These are phyloP conservation scores for Nibea coibor DNA, from an alignment of 2,113 vertebrate genomes.

Conservation along the genomic window DNA sequence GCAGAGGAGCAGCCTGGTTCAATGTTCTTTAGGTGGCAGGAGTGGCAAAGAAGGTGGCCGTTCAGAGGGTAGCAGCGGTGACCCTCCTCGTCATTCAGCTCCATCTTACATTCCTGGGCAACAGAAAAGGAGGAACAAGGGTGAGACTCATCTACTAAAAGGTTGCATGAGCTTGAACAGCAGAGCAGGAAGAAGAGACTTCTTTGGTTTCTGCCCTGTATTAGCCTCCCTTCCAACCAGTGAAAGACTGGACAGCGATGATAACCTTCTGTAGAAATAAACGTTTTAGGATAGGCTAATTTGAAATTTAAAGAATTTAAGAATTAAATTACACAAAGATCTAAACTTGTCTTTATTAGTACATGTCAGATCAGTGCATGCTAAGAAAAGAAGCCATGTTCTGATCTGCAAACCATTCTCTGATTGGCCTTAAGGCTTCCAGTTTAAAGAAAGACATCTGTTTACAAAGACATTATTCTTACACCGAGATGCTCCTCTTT, in stretches of 20 bases:
- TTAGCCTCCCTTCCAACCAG: slow-evolving; percentile 4
- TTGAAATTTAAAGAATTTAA: too few species aligned
- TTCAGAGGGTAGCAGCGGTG: slow-evolving; percentile 96
- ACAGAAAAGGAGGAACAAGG: neutral
- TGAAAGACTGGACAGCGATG: neutral
- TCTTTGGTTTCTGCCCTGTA: neutral
- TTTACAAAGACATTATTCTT: neutral
- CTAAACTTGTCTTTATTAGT: neutral
- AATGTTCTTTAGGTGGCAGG: slow-evolving; percentile 93
- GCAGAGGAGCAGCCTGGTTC: slow-evolving; percentile 81
- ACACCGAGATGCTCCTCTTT: neutral
- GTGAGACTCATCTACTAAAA: slow-evolving; percentile 7
- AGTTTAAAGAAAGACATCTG: slow-evolving; percentile 9
- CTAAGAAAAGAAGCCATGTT: neutral
- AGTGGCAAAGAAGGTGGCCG: slow-evolving; percentile 92
- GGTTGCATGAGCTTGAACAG: neutral
- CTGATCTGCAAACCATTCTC: neutral
- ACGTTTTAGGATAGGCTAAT: too few species aligned
- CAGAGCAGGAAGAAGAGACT: neutral
- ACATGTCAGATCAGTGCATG: neutral
- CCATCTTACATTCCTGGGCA: slow-evolving; percentile 92
- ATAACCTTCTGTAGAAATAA: neutral
- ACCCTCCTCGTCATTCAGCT: slow-evolving; percentile 94
- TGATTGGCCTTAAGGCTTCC: neutral
- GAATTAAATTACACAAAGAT: neutral